A percentile compares a stretch with the other conserved stretches of the same genome.
These are phyloP conservation scores for Pristionchus pacificus DNA, from an alignment of 1,140 invertebrate genomes.

Conservation along the genomic window DNA sequence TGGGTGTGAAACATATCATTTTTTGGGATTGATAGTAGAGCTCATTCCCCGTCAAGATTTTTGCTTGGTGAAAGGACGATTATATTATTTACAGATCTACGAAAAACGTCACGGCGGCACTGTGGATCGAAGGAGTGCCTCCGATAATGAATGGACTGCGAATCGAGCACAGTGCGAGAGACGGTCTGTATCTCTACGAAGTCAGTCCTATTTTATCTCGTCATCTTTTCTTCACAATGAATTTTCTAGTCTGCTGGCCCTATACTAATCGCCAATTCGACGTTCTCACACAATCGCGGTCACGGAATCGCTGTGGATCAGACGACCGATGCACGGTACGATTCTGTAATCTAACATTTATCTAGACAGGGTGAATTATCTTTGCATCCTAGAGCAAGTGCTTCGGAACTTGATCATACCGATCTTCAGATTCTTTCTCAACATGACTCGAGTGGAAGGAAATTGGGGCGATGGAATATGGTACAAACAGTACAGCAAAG, in stretches of 20 bases:
- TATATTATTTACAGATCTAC: constrained; percentile 32
- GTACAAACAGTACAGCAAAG: constrained; percentile 40
- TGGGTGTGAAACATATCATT: constrained; percentile 1
- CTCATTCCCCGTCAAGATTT: constrained; percentile 4
- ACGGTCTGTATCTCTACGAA: constrained; percentile 51
- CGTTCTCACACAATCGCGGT: constrained; percentile 47
- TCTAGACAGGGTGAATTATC: too few species aligned
- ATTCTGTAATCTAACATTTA: too few species aligned
- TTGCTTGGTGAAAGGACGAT: constrained; percentile 8
- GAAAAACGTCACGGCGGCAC: constrained; percentile 51
- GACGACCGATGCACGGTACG: constrained; percentile 41
- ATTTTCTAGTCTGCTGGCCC: constrained; percentile 36
- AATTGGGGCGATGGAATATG: constrained; percentile 57
- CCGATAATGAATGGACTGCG: constrained; percentile 56
- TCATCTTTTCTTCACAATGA: not conserved
- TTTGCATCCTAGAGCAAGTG: too few species aligned
- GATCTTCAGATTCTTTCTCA: constrained; percentile 43
- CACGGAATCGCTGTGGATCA: constrained; percentile 55
- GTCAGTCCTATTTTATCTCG: constrained; percentile 16
- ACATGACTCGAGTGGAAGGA: constrained; percentile 41
- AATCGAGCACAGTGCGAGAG: constrained; percentile 49
- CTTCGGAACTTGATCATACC: too few species aligned
- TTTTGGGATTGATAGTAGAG: not conserved
- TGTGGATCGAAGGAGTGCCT: constrained; percentile 56
- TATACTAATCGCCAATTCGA: constrained; percentile 54